Base-by-base conservation (phyloP, 2,113 vertebrate species). In the Microtus richardsoni region DNA sequence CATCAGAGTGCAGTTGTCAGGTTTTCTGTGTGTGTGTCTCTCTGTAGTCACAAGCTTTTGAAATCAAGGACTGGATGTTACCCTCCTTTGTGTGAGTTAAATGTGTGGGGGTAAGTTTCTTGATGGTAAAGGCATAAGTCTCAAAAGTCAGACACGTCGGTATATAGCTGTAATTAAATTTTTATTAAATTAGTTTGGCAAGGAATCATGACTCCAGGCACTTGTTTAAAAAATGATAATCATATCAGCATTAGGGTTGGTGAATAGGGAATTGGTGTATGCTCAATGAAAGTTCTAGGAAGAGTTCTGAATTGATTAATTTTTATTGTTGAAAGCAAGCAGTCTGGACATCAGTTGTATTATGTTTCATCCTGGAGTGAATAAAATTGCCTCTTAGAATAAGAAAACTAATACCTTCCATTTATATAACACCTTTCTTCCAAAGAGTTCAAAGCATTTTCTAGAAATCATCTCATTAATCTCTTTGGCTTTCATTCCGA, bases 271-370 rank as follows among this genome's bases (percentile, higher is more conserved):
- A 74, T 94, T 95, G 62, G 62, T 96, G 30, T 97, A 96, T 95
- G 82, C 58, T 87, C 84, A 95, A 80, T 95, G 44, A 74, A 91
- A 91, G 80, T 95, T 96, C 54, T 94, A 77, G 91, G 90, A 92
- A 80, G 85, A 88, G 44, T 95, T 93, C 41, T 74, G 86, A 94
- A 92, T 94, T 97, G 95, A 98, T 97, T 95, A 94, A 97, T 94
- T 97, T 95, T 95, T 47, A 95, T 97, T 96, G 92, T 94, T 97
- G 89, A 96, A 94, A 94, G 58, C 77, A 91, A 91, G 68, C 82
- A 88, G 58, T 58, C 85, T 95, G 60, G 90, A 82, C 96, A 88
- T 96, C 94, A 94, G 91, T 78, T 95, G 77, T 86, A 93, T 96
- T 96, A 87, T 97, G 85, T 92, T 96, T 95, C 62, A 91, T 97